Evolutionary conservation across 2,113 vertebrate species (phyloP), one percentile per base, ranked within the genome.

Genomic region (Parotia lawesii): DNA sequence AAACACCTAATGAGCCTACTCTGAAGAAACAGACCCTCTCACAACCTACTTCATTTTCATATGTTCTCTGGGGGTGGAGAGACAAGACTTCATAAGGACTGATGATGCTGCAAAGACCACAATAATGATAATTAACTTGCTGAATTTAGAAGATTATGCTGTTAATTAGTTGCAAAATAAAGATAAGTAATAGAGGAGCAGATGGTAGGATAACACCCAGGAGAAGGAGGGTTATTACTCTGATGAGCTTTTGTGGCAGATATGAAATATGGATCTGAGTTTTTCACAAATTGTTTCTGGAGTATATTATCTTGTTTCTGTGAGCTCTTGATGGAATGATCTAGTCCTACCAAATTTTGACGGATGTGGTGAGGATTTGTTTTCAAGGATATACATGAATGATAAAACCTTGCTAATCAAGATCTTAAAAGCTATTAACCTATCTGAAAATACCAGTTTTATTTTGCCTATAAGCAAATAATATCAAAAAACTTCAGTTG

Each of bases 51-150:
- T 98, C 96, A 97, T 98, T 98, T 98, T 98, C 98, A 86, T 97
- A 85, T 96, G 97, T 98, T 98, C 98, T 99, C 98, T 97, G 97
- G 98, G 98, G 98, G 98, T 97, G 97, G 97, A 94, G 98, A 99
- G 98, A 99, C 97, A 98, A 98, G 98, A 98, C 98, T 99, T 99
- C 99, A 99, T 98, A 98, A 99, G 99, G 99, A 99, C 99, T 99
- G 99, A 99, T 99, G 99, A 99, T 99, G 99, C 99, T 99, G 99
- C 99, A 99, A 99, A 99, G 99, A 99, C 98, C 98, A 99, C 99
- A 99, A 99, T 99, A 99, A 99, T 99, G 99, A 99, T 99, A 99
- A 99, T 99, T 99, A 99, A 99, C 99, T 99, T 99, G 99, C 99
- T 99, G 99, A 99, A 99, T 99, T 99, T 99, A 99, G 99, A 99